Evolutionary conservation across 2,797 vertebrate species (phyloP), one percentile per base, ranked within the genome.

Genomic region (Euphonia xanthogaster): DNA sequence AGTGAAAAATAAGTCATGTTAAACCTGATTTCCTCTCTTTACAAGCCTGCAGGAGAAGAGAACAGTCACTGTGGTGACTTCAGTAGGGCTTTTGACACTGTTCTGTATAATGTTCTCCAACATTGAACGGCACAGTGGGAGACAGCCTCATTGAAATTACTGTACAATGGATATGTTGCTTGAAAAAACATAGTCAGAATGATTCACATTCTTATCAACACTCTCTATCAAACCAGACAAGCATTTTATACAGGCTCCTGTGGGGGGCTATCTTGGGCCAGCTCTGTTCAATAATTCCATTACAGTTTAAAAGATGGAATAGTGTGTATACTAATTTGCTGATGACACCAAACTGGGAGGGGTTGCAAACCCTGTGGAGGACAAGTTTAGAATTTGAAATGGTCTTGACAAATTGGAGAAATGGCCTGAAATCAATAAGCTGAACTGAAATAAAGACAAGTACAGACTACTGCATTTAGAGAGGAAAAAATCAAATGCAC

Each of bases 221-320:
- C n/a, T 50, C 60, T 61, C 53, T 66, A 45, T 92, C 74, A 87
- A 85, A 58, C 37, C 51, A 40, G 71, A 76, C 51, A 79, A 73
- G 60, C 40, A 66, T 82, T 91, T 94, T 63, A 60, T 63, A 45
- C 2, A 7, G 33, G 15, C 33, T 94, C 82, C 76, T 20, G 1
- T 12, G 5, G 13, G 10, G 47, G 40, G 5, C 50, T 88, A 33
- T 45, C 90, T 82, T 48, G 40, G 50, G 31, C 62, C 62, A 76
- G 62, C 62, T 90, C 74, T 70, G 55, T 66, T 95, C 93, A 82
- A 71, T 93, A 92, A 87, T 96, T 91, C 91, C 81, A 94, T 94
- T 92, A 92, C 74, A 76, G 84, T 75, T 95, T 60, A 70, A 82
- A 82, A 73, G 86, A 73, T 89, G 44, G 44, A 85, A 92, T 70